These are phyloP conservation scores for Sylvicola fuscatus DNA, from an alignment of 2,888 invertebrate species.

Conservation along the genomic window DNA sequence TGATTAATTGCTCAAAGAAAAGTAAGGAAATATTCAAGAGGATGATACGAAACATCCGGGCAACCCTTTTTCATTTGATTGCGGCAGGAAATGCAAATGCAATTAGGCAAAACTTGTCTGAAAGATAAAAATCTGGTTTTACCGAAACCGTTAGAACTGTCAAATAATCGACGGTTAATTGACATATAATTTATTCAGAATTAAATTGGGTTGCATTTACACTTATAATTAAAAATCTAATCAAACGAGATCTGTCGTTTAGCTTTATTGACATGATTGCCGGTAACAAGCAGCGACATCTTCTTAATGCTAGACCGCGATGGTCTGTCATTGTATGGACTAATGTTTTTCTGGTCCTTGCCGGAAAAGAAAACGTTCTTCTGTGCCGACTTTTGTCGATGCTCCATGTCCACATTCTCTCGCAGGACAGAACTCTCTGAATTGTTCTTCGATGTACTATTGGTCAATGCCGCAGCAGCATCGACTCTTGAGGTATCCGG, in stretches of 20 bases:
- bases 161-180: no score
- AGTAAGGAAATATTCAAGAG: no score
- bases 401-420: slow-evolving; percentile 18
- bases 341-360: slow-evolving; percentile 21
- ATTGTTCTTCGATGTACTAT: slow-evolving; percentile 23
- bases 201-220: no score
- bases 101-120: no score
- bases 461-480: slow-evolving; percentile 11
- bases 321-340: slow-evolving; percentile 14
- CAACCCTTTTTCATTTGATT: no score
- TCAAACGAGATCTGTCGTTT: slow-evolving; percentile 39
- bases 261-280: slow-evolving; percentile 25
- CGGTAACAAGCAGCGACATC: slow-evolving; percentile 1
- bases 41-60: no score
- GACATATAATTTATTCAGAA: no score
- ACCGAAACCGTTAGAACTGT: no score
- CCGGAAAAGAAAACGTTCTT: slow-evolving; percentile 19
- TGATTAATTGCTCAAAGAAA: no score
- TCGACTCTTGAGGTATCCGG: not conserved
- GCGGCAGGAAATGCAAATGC: no score
- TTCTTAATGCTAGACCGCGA: slow-evolving; percentile 1
- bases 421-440: slow-evolving; percentile 17
- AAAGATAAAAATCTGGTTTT: no score
- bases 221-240: slow-evolving; percentile 18
- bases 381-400: slow-evolving; percentile 16